Conservation (phyloP, 2,888 invertebrate species). For the Brenthis daphne region DNA sequence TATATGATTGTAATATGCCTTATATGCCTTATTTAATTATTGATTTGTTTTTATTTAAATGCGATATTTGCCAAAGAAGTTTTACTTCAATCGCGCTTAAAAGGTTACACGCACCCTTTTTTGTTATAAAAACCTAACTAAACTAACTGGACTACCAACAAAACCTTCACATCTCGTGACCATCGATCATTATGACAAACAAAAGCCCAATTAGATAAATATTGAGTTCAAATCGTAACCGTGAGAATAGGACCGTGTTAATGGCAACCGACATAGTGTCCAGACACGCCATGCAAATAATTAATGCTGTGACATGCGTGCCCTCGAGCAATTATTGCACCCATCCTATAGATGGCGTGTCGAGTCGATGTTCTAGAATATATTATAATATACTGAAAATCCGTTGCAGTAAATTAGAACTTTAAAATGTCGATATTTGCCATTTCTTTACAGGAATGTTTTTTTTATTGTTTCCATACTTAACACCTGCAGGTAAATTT, state of each 20-base stretch:
- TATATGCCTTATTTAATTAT: too few relatives aligned
- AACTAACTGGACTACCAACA: neutral
- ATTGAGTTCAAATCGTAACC: slow-evolving; percentile 16
- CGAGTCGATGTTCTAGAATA: neutral
- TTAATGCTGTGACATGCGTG: slow-evolving; percentile 36
- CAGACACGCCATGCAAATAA: slow-evolving; percentile 32
- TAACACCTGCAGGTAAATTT: too few relatives aligned
- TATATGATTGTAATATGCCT: too few relatives aligned
- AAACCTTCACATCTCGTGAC: neutral
- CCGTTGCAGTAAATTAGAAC: neutral
- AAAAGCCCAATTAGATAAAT: neutral
- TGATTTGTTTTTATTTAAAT: too few relatives aligned
- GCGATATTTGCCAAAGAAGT: too few relatives aligned
- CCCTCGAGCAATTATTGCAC: slow-evolving; percentile 30
- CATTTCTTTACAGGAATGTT: too few relatives aligned
- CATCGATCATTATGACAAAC: too few relatives aligned
- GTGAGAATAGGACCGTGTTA: slow-evolving; percentile 33
- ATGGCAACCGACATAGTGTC: slow-evolving; percentile 24
- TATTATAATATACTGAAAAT: neutral
- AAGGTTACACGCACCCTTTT: too few relatives aligned
- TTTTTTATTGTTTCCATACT: too few relatives aligned
- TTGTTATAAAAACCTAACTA: too few relatives aligned
- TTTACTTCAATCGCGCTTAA: too few relatives aligned
- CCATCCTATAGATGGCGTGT: slow-evolving; percentile 27
- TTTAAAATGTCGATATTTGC: too few relatives aligned